Conservation (phyloP, 2,888 invertebrate genomes). For the Lithophane ornitopus region DNA sequence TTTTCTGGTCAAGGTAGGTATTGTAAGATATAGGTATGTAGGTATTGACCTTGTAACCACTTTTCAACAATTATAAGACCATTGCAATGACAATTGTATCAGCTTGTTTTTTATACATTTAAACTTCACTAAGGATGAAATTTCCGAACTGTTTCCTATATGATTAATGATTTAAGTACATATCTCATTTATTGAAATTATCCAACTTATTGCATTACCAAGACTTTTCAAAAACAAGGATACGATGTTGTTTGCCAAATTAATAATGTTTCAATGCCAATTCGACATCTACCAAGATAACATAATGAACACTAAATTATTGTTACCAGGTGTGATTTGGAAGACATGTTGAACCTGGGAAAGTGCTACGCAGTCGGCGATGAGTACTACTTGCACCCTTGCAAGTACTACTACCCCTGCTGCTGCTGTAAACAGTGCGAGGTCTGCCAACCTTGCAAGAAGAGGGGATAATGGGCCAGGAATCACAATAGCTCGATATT, state of each 20-base stretch:
- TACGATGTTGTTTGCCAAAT: not conserved
- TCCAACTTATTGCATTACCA: not conserved
- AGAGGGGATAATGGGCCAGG: not conserved
- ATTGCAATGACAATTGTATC: no score
- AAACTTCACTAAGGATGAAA: no score
- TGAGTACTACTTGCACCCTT: conserved; percentile 79
- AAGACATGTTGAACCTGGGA: conserved; percentile 84
- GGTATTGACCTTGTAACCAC: no score
- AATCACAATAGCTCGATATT: not conserved
- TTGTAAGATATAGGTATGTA: no score
- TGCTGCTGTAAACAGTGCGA: conserved; percentile 29
- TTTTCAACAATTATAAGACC: no score
- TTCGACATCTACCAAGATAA: not conserved
- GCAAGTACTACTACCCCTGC: conserved; percentile 63
- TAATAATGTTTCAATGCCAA: not conserved
- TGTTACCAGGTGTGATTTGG: conserved; percentile 78
- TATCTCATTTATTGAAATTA: not conserved
- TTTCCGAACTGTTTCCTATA: no score
- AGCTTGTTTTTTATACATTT: no score
- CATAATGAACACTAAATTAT: not conserved
- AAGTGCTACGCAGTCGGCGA: conserved; percentile 83
- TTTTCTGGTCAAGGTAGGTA: no score
- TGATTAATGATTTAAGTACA: no score
- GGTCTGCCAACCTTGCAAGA: conserved; percentile 19
- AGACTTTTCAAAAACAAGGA: not conserved